Evolutionary conservation across 2,888 invertebrate species (phyloP), one percentile per base, ranked within the genome.

Genomic region (Erebia palarica): DNA sequence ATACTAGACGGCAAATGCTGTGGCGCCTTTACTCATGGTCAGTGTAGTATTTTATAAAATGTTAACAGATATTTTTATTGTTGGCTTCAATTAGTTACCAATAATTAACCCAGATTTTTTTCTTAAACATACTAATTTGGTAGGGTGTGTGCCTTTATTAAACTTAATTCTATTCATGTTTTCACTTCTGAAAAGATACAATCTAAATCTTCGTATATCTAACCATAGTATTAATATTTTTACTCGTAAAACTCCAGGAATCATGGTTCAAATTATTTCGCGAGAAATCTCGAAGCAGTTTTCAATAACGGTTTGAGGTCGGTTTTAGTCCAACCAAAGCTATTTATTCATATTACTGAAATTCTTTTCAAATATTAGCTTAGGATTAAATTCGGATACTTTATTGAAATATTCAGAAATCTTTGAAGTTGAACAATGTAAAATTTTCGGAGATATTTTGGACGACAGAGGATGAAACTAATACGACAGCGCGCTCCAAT

Each of bases 301-400:
- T 58, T 58, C 18, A 59, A 59, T 59, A 67, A 59, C 49, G 49
- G 27, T 58, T 49, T 58, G 21, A 27, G 58, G 58, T 58, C 47
- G 58, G 21, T 42, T 42, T 66, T n/a, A 18, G 47, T 47, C 58
- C 44, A 58, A 36, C 42, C 65, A 42, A 58, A 66, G 58, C 58
- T 21, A 66, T 66, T 66, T 47, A 27, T 66, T 58, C 58, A 49
- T 27, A 58, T 66, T 58, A 47, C 58, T 3, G 21, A 58, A 67
- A 58, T 67, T 67, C 58, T 67, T 58, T 67, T 59, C 58, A 67
- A 67, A 67, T 49, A 67, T 59, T 67, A 59, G 66, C 58, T 59
- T 49, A 67, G 66, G 58, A 49, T 47, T 49, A 49, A 49, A 11
- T 58, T 67, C 27, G 21, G 49, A 59, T 67, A 58, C 49, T 58